These are phyloP conservation scores for Zaprionus kolodkinae DNA, from an alignment of 1,140 invertebrate genomes.

Conservation along the genomic window DNA sequence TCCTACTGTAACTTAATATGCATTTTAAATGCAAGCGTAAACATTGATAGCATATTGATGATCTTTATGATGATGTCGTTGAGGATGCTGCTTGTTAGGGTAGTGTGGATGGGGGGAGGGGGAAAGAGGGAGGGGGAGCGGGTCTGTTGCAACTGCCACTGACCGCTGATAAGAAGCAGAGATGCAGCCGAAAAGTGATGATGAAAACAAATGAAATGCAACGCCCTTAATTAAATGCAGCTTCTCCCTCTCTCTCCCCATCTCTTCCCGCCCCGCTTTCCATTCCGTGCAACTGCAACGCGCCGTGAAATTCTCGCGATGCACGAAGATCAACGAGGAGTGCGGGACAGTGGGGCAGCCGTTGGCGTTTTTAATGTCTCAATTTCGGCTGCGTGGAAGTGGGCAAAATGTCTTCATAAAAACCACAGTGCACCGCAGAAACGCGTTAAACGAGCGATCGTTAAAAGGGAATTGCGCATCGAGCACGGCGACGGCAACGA, in stretches of 20 bases:
- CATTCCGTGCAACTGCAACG: conserved; percentile 12
- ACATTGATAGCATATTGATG: conserved; percentile 82
- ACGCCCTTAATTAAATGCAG: conserved; percentile 77
- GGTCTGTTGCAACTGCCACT: conserved; percentile 68
- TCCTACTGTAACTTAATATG: conserved; percentile 65
- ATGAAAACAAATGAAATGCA: conserved; percentile 77
- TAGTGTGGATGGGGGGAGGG: too few species aligned
- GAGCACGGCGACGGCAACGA: too few species aligned
- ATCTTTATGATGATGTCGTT: conserved; percentile 11
- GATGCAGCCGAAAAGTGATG: conserved; percentile 45
- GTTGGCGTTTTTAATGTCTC: conserved; percentile 73
- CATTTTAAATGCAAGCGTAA: conserved; percentile 77
- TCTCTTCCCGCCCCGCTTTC: conserved; percentile 17
- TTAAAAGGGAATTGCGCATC: conserved; percentile 71
- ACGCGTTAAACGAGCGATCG: conserved; percentile 81
- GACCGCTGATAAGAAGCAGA: conserved; percentile 71
- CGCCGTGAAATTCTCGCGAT: conserved; percentile 1
- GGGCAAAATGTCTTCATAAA: conserved; percentile 75
- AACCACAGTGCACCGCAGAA: conserved; percentile 65
- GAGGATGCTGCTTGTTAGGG: conserved; percentile 1
- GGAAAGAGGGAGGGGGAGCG: background rate
- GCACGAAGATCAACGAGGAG: conserved; percentile 25
- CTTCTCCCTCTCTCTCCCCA: conserved; percentile 27
- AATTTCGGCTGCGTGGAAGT: conserved; percentile 65
- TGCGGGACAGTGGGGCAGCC: conserved; percentile 27